Percentiles rank a stretch among this genome's conserved stretches.
phyloP scores from a whole-genome alignment of 2,888 invertebrate genomes.

The Saturnia pavonia region DNA sequence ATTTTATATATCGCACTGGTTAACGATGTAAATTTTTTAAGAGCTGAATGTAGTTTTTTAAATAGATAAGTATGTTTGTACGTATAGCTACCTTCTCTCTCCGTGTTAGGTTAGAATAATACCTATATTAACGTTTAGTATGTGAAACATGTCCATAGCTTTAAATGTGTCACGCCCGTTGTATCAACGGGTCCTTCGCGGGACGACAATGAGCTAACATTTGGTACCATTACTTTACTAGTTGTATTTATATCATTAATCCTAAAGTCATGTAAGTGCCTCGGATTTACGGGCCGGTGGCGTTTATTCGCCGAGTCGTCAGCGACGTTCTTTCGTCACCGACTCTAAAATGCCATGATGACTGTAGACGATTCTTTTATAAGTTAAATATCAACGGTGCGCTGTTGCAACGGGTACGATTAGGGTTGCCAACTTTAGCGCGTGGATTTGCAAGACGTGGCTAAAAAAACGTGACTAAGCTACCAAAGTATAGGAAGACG shows the following conservation, averaged over 20 bases:
- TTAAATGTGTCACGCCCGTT: constrained; percentile 79
- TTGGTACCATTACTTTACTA: constrained; percentile 74
- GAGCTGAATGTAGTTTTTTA: constrained; percentile 69
- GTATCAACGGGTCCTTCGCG: constrained; percentile 76
- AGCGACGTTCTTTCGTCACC: constrained; percentile 28
- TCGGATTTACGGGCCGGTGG: constrained; percentile 75
- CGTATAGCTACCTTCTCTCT: constrained; percentile 74
- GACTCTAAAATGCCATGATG: constrained; percentile 2
- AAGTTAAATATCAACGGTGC: constrained; percentile 7
- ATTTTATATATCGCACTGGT: constrained; percentile 76
- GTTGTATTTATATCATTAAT: constrained; percentile 76
- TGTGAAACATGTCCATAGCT: constrained; percentile 81
- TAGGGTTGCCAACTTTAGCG: too few species aligned
- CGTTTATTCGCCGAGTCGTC: constrained; percentile 57
- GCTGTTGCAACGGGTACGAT: not conserved
- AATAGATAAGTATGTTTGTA: constrained; percentile 70
- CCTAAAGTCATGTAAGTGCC: constrained; percentile 80
- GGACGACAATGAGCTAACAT: constrained; percentile 70
- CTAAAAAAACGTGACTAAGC: too few species aligned
- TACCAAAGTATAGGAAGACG: too few species aligned
- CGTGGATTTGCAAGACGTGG: too few species aligned
- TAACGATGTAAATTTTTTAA: constrained; percentile 67
- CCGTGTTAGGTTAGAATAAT: constrained; percentile 74
- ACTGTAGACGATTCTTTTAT: not conserved
- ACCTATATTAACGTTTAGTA: constrained; percentile 70